Base-by-base conservation (phyloP, 2,888 invertebrate species). In the Oscheius onirici region DNA sequence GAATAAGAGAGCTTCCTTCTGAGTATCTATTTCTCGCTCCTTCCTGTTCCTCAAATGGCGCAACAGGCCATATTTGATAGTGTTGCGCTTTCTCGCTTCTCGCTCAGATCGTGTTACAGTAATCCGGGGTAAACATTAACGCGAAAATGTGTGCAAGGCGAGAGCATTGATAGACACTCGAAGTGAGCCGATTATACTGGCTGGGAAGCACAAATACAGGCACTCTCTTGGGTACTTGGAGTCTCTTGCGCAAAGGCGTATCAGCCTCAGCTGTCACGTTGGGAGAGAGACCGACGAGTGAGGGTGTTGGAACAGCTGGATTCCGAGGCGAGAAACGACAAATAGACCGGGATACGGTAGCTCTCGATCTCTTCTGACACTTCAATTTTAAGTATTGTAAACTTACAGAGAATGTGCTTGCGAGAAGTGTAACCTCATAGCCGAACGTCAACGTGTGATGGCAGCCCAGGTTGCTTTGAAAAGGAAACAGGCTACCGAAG, bases 381-480 rank as follows among this genome's bases (percentile, higher is more conserved):
- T 57, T 28, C n/a, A n/a, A n/a, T 60, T 46, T 40, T 58, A 13
- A 66, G 17, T 13, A 22, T n/a, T 43, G 15, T 22, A 15, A 13
- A 67, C 22, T 69, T 83, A 75, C 74, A 86, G 94, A 75, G 97
- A 97, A 90, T 97, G 97, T 90, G 93, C 94, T 78, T 97, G 95
- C 89, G 95, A 96, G 72, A 97, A 97, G 90, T 97, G 97, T 90
- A 97, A 95, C 24, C 92, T 97, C 78, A 97, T 97, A 81, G 97
- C 97, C 0, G 97, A 97, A 90, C 90, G 97, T 74, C 97, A 97
- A 89, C 91, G 97, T 49, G 97, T 97, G 72, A 97, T 97, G 97
- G 97, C 97, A 17, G 97, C 97, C 66, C 94, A 95, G 92, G 86
- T 86, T 3, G 86, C 86, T 22, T 67, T 86, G 58, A 86, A 86